Percentiles rank a stretch among this genome's conserved stretches.
These are phyloP conservation scores for Camponotus pennsylvanicus DNA, from an alignment of 1,140 invertebrate genomes.

Conservation along the genomic window DNA sequence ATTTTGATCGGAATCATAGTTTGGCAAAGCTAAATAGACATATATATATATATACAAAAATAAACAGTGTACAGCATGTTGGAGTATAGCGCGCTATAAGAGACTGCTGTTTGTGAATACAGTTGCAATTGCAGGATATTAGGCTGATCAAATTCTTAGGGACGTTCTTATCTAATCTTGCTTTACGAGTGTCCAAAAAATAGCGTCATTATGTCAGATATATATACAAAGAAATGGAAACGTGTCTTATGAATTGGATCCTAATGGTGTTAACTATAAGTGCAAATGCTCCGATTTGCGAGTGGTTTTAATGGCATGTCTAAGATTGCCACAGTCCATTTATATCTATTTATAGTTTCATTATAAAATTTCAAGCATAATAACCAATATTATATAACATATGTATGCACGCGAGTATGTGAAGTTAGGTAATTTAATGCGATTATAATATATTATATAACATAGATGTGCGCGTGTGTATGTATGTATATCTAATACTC, in stretches of 20 bases:
- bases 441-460: conserved; percentile 7
- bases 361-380: conserved; percentile 59
- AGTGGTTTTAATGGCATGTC: conserved; percentile 64
- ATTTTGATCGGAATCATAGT: conserved; percentile 91
- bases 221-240: conserved; percentile 4
- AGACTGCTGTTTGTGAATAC: conserved; percentile 24
- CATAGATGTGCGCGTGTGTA: conserved; percentile 1
- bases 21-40: conserved; percentile 81
- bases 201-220: conserved; percentile 38
- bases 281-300: conserved; percentile 66
- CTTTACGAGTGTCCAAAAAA: conserved; percentile 44
- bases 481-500: conserved; percentile 22
- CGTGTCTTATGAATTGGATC: conserved; percentile 54
- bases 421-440: conserved; percentile 49
- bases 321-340: conserved; percentile 71
- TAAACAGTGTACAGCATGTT: not conserved
- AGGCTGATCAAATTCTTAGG: conserved; percentile 32
- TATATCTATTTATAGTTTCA: conserved; percentile 66
- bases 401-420: conserved; percentile 46
- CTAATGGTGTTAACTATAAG: conserved; percentile 72
- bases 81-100: conserved; percentile 48
- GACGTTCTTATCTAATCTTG: conserved; percentile 36
- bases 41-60: not conserved
- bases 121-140: conserved; percentile 39
- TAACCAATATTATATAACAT: conserved; percentile 38